Conservation (phyloP, 1,140 invertebrate species). For the Lasioglossum albipes region DNA sequence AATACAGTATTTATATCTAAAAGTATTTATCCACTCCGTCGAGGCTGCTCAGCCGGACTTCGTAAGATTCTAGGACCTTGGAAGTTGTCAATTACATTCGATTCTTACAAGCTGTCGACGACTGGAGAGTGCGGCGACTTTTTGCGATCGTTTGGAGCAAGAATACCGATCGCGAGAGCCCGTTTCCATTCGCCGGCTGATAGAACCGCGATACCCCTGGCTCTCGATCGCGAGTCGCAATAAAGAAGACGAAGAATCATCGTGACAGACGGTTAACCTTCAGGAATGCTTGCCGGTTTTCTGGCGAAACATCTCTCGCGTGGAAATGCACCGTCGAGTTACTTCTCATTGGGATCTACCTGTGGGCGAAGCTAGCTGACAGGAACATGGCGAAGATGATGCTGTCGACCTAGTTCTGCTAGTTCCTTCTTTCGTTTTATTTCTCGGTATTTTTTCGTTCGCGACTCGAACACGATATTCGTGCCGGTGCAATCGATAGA, state of each 20-base stretch:
- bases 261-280: constrained; percentile 9
- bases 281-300: not conserved
- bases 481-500: too few relatives aligned
- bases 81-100: not conserved
- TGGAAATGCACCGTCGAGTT: not conserved
- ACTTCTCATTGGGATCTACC: not conserved
- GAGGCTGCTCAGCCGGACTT: too few relatives aligned
- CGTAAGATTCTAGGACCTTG: not conserved
- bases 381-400: not conserved
- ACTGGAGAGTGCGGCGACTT: not conserved
- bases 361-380: not conserved
- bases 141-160: not conserved
- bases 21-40: too few relatives aligned
- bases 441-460: not conserved
- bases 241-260: constrained; percentile 3
- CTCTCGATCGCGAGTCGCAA: not conserved
- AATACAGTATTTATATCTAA: too few relatives aligned
- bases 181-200: too few relatives aligned
- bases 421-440: not conserved
- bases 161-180: too few relatives aligned
- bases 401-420: not conserved
- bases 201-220: not conserved
- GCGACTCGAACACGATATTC: not conserved
- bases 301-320: constrained; percentile 16
- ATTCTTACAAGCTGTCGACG: not conserved